Percentiles rank a stretch among this genome's conserved stretches.
These are phyloP conservation scores for Mythimna lalbum DNA, from an alignment of 2,888 invertebrate species.

Conservation along the genomic window DNA sequence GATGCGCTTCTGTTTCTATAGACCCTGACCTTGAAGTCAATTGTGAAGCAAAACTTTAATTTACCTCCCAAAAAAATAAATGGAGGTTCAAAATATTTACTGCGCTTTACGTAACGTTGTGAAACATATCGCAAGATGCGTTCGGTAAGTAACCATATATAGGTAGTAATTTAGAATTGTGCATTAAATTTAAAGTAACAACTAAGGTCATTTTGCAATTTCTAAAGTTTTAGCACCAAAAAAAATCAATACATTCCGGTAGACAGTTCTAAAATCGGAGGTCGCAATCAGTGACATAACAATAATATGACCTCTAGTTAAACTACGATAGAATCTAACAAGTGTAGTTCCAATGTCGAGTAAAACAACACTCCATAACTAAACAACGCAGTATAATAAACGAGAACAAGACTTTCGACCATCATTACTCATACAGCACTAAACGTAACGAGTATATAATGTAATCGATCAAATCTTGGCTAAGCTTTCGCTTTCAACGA, in stretches of 20 bases:
- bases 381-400: conserved; percentile 30
- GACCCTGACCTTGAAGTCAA: conserved; percentile 46
- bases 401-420: conserved; percentile 44
- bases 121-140: conserved; percentile 13
- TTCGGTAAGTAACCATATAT: background rate
- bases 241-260: background rate
- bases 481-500: conserved; percentile 65
- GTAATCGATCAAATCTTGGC: conserved; percentile 56
- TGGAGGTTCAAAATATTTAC: conserved; percentile 1
- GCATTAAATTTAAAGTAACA: background rate
- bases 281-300: background rate
- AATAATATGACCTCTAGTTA: conserved; percentile 14
- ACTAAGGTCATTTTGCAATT: background rate
- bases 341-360: conserved; percentile 37
- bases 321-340: conserved; percentile 15
- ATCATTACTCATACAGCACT: conserved; percentile 49
- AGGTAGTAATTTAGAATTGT: background rate
- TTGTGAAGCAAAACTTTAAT: conserved; percentile 24
- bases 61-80: background rate
- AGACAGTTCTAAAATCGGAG: background rate
- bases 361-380: conserved; percentile 43
- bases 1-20: conserved; percentile 40
- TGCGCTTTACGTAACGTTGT: conserved; percentile 24
- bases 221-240: background rate
- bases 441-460: conserved; percentile 55